Evolutionary conservation across 2,797 vertebrate species (phyloP).

Genomic region (Pipistrellus kuhlii): DNA sequence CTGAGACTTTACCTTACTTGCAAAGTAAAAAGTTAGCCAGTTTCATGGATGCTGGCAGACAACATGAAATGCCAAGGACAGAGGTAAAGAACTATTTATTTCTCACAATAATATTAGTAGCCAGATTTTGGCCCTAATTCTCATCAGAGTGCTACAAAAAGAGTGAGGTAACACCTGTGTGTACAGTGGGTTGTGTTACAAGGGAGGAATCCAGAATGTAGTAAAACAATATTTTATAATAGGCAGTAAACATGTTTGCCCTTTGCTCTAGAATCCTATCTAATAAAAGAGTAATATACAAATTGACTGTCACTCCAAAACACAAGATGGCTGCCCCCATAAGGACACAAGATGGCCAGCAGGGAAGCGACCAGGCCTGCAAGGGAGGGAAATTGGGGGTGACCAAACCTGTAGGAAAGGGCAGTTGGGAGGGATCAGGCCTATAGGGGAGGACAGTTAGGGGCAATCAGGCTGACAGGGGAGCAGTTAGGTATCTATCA

Average conservation of each 20-base stretch:
- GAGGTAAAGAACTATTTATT: neutral
- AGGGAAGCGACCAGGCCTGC: too few species aligned
- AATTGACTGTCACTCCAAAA: too few species aligned
- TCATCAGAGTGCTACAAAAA: neutral
- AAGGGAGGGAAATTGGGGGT: too few species aligned
- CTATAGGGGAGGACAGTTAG: too few species aligned
- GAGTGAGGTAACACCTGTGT: neutral
- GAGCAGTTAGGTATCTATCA: too few species aligned
- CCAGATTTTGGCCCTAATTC: neutral
- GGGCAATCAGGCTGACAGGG: too few species aligned
- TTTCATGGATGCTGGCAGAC: neutral
- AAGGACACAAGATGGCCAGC: too few species aligned
- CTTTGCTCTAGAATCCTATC: conserved; percentile 10
- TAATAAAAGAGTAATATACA: too few species aligned
- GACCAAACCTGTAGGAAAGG: too few species aligned
- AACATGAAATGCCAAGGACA: neutral
- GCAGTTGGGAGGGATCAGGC: too few species aligned
- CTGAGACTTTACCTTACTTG: neutral
- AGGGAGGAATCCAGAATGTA: neutral
- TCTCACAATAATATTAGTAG: neutral
- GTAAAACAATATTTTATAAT: neutral
- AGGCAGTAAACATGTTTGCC: neutral
- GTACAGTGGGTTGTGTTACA: neutral
- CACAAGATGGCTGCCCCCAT: too few species aligned
- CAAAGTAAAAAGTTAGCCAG: neutral